A percentile compares a stretch with the other conserved stretches of the same genome.
These are phyloP conservation scores for Dendrocopos noguchii DNA, from an alignment of 2,113 vertebrate species.

Conservation along the genomic window DNA sequence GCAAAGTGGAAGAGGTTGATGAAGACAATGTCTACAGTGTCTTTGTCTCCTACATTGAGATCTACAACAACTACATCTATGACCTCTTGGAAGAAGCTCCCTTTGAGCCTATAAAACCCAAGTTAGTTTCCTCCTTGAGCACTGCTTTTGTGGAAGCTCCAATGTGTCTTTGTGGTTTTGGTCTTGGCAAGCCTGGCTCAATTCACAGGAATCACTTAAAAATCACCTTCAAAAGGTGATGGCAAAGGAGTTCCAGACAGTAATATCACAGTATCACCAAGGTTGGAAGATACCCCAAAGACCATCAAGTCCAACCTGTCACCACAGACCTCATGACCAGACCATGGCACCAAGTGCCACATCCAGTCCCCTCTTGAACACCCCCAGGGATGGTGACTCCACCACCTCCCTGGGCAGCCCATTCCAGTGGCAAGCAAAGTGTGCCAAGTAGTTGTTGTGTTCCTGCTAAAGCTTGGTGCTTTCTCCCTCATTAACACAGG, in stretches of 20 bases:
- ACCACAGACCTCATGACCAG: too few species aligned
- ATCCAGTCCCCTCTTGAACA: too few species aligned
- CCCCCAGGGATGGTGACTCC: too few species aligned
- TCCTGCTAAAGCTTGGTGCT: not conserved
- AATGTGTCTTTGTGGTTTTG: accelerated
- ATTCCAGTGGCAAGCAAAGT: too few species aligned
- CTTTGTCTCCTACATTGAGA: conserved; percentile 96
- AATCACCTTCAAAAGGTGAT: not conserved
- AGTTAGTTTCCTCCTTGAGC: conserved; percentile 78
- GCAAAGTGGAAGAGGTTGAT: conserved; percentile 85
- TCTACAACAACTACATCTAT: conserved; percentile 98
- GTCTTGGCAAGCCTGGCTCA: not conserved
- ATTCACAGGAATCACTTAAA: accelerated
- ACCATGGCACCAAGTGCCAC: too few species aligned
- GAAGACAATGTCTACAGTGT: conserved; percentile 94
- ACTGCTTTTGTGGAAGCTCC: accelerated
- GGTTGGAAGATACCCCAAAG: too few species aligned
- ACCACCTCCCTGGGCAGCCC: too few species aligned
- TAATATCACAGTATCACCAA: too few species aligned
- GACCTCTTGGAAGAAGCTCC: conserved; percentile 91
- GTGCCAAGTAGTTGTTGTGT: not conserved
- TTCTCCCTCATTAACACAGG: accelerated
- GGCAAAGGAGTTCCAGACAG: not conserved
- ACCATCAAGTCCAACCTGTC: too few species aligned
- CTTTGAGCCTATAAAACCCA: conserved; percentile 88